Evolutionary conservation across 2,888 invertebrate genomes (phyloP), one percentile per base, ranked within the genome.

Genomic region (Salticus scenicus): DNA sequence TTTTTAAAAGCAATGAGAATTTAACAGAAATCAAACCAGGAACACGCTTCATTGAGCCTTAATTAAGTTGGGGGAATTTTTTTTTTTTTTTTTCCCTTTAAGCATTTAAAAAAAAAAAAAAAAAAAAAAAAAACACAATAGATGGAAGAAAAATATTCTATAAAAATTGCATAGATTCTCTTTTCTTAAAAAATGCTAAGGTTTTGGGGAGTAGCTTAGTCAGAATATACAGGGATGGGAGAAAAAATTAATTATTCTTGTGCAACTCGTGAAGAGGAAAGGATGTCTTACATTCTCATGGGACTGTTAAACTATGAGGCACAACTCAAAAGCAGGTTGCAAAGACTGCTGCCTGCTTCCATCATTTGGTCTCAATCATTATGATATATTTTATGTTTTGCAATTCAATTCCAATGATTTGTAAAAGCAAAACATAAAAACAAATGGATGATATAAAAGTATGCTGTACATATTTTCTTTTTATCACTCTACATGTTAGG

Each of bases 401-500:
- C 79, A 14, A n/a, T 79, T 63, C 77, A 72, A 74, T 66, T 69
- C 51, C 47, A 64, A 30, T 67, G 64, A 64, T 63, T 73, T 51
- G 31, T 67, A 86, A 76, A 41, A 28, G 72, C 74, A 86, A 80
- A 80, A 78, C 80, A 74, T 77, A 86, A 79, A 85, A 75, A 71
- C n/a, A 24, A 57, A 80, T 64, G 27, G 69, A 86, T 86, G 83
- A 84, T 71, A 73, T 77, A 73, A 76, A 77, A 80, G 78, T 78
- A 73, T 80, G 80, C 86, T 86, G 86, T 86, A 86, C 86, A 86
- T 69, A 82, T 86, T 57, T n/a, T n/a, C n/a, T n/a, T n/a, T n/a
- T 57, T 75, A 86, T 86, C 86, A 86, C 80, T 86, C 86, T 86
- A 86, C 80, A 86, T 77, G 77, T 84, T 84, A 84, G 77, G 83